Evolutionary conservation across 2,888 invertebrate species (phyloP).

Genomic region (Parnassius smintheus): DNA sequence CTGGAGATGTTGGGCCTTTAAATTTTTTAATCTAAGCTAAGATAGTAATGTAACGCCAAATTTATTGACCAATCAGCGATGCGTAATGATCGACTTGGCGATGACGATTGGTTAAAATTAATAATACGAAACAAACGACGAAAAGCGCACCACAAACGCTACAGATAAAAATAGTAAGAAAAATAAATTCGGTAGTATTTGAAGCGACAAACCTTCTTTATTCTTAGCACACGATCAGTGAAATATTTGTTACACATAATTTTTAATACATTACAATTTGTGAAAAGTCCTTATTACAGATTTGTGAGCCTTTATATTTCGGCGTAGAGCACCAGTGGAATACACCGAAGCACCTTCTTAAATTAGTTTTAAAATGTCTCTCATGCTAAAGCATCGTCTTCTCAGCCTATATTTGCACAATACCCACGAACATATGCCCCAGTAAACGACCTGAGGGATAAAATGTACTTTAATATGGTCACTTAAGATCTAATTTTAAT

Average conservation of each 20-base stretch:
- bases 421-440: conserved; percentile 10
- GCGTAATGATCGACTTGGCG: too few species aligned
- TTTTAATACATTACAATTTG: conserved; percentile 5
- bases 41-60: neutral
- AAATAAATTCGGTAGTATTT: conserved; percentile 2
- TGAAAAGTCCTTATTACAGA: conserved; percentile 6
- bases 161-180: conserved; percentile 5
- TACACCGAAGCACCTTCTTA: conserved; percentile 58
- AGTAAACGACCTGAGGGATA: conserved; percentile 23
- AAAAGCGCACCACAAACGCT: neutral
- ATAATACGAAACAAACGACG: neutral
- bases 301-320: conserved; percentile 19
- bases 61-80: conserved; percentile 1
- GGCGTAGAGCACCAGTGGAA: conserved; percentile 55
- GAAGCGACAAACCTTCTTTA: conserved; percentile 1
- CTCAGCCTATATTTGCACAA: conserved; percentile 28
- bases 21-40: neutral
- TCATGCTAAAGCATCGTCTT: conserved; percentile 25
- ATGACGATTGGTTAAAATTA: conserved; percentile 10
- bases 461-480: conserved; percentile 58
- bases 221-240: neutral
- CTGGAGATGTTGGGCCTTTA: conserved; percentile 1
- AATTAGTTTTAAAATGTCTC: conserved; percentile 11
- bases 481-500: conserved; percentile 50
- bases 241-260: neutral